A percentile compares a stretch with the other conserved stretches of the same genome.
These are phyloP conservation scores for Arctopsyche grandis DNA, from an alignment of 1,140 invertebrate species.

Conservation along the genomic window DNA sequence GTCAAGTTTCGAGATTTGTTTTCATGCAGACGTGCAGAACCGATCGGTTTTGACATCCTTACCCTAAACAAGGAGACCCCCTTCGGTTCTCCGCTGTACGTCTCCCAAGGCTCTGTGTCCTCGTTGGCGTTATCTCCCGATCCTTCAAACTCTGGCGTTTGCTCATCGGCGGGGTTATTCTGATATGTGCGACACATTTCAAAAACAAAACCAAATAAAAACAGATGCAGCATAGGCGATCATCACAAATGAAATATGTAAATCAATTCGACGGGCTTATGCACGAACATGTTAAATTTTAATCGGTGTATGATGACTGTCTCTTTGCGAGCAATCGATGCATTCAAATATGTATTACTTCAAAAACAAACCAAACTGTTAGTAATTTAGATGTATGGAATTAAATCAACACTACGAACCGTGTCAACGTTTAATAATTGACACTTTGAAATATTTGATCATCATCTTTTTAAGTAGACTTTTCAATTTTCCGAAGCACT, in stretches of 20 bases:
- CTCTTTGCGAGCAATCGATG: no score
- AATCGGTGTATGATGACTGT: no score
- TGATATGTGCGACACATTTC: slow-evolving; percentile 27
- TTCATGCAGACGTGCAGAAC: slow-evolving; percentile 51
- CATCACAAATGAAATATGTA: neutral
- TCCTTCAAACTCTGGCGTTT: slow-evolving; percentile 46
- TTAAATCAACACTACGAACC: no score
- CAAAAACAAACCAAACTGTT: slow-evolving; percentile 4
- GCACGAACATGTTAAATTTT: no score
- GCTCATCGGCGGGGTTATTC: slow-evolving; percentile 44
- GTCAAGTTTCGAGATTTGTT: neutral
- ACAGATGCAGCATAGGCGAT: slow-evolving; percentile 17
- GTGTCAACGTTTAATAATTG: no score
- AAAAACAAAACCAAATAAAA: slow-evolving; percentile 19
- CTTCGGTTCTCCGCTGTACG: slow-evolving; percentile 58
- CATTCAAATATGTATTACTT: no score
- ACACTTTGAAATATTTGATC: no score
- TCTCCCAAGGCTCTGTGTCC: slow-evolving; percentile 56
- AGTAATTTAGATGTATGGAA: neutral
- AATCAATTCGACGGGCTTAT: neutral
- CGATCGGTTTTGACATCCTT: slow-evolving; percentile 30
- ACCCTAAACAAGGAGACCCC: slow-evolving; percentile 56
- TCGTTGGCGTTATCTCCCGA: slow-evolving; percentile 47
- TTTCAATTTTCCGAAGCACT: no score
- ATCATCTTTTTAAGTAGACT: no score